Base-by-base conservation (phyloP, 2,888 invertebrate genomes). In the Bimastos eiseni region DNA sequence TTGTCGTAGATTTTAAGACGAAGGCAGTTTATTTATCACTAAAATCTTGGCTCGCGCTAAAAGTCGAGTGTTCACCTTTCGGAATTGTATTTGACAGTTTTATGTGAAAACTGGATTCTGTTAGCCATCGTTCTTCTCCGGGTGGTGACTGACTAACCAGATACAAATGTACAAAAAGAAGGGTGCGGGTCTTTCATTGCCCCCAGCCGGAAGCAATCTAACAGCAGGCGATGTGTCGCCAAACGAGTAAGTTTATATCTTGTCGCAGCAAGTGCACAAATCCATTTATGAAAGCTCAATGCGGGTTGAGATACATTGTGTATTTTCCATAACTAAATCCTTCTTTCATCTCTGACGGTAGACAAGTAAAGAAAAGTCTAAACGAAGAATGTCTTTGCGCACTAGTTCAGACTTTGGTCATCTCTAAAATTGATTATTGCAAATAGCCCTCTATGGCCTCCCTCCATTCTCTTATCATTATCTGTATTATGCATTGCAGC, bases 101-200 rank as follows among this genome's bases (percentile, higher is more conserved):
- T n/a, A 70, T 70, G n/a, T n/a, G 70, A 70, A 70, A n/a, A 70
- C 70, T 70, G 70, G 70, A 70, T 70, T 70, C 70, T 70, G 70
- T 70, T 70, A 8, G 70, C 70, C n/a, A 70, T 70, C 70, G 70
- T 70, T 70, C 70, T 70, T 70, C n/a, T n/a, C 70, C 70, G 70
- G n/a, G n/a, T 70, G 70, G 70, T 70, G 70, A 70, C 70, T 70
- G 70, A 70, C 30, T 70, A 30, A n/a, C 70, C 30, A 70, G 30
- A 70, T 70, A 70, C 70, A 34, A 37, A 86, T 86, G 86, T 86
- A 86, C 86, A 86, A 86, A 37, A 86, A 86, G 86, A 86, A 86
- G 8, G 86, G 86, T 36, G 36, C 86, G 86, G 86, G 86, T 6
- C 86, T 86, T 19, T 86, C 86, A 21, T 37, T 86, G 86, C 86